Percentiles rank a stretch among this genome's conserved stretches.
phyloP scores from a whole-genome alignment of 2,888 invertebrate genomes.

The Drosophila affinis region DNA sequence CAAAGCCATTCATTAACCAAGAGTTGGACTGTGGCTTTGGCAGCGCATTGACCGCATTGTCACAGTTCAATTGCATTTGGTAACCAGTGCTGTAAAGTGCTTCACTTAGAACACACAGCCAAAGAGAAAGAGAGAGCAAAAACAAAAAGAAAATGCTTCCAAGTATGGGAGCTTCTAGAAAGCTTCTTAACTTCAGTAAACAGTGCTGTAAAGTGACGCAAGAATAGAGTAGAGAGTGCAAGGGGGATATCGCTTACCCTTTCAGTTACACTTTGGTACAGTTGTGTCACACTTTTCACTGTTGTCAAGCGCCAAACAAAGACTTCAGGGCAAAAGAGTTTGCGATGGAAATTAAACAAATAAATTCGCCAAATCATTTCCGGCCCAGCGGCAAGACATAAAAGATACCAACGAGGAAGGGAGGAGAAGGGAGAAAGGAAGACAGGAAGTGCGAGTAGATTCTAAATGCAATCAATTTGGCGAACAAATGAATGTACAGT shows the following conservation, averaged over 20 bases:
- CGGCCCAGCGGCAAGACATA: slow-evolving; percentile 52
- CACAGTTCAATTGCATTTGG: background rate
- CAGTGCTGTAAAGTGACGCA: no score
- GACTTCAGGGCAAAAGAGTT: background rate
- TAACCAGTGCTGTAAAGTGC: background rate
- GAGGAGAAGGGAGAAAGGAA: slow-evolving; percentile 7
- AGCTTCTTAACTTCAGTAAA: no score
- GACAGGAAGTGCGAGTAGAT: slow-evolving; percentile 9
- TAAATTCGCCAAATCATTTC: slow-evolving; percentile 58
- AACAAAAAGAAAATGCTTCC: no score
- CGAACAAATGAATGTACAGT: background rate
- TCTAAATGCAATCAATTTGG: slow-evolving; percentile 36
- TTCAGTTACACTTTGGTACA: no score
- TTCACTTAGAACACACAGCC: no score
- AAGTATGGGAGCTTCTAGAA: no score
- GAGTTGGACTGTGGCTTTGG: background rate
- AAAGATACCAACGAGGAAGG: slow-evolving; percentile 29
- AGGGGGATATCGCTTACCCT: no score
- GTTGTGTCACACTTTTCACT: background rate
- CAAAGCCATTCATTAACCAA: background rate
- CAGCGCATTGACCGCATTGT: background rate
- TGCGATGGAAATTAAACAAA: background rate
- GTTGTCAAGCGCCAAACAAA: no score
- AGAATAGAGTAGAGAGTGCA: no score
- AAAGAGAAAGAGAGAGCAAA: no score